These are phyloP conservation scores for Xerus inauris DNA, from an alignment of 2,113 vertebrate species.

Conservation along the genomic window DNA sequence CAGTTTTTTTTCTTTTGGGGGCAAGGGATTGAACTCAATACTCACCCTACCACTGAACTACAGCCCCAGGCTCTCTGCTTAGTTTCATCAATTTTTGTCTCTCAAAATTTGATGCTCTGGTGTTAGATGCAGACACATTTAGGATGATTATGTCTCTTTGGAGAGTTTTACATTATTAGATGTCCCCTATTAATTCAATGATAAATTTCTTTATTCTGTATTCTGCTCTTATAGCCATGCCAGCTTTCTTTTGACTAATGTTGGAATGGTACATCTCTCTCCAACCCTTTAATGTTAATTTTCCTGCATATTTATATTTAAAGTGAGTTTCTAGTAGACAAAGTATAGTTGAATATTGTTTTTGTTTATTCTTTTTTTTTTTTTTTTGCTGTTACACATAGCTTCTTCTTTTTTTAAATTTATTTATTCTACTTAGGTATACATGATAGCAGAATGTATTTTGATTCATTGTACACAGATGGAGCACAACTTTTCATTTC, in stretches of 20 bases:
- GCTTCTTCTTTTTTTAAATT: too few species aligned
- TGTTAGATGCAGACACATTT: not conserved
- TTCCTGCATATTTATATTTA: not conserved
- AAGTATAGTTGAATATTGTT: not conserved
- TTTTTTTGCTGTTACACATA: too few species aligned
- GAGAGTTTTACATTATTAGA: not conserved
- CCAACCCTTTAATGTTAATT: not conserved
- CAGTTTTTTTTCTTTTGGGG: not conserved
- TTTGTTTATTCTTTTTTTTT: too few species aligned
- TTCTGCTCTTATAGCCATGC: not conserved
- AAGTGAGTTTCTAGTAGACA: too few species aligned
- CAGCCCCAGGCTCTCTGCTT: too few species aligned
- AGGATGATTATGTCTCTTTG: not conserved
- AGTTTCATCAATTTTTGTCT: not conserved
- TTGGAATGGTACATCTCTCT: not conserved
- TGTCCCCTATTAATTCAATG: not conserved
- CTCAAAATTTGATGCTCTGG: not conserved
- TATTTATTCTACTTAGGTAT: too few species aligned
- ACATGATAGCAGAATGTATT: too few species aligned
- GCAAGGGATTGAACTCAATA: too few species aligned
- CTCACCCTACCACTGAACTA: too few species aligned
- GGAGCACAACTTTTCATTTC: too few species aligned
- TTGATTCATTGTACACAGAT: too few species aligned
- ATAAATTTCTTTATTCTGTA: not conserved
- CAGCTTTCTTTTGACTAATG: not conserved